phyloP scores from a whole-genome alignment of 1,140 invertebrate species.

The Sarcophaga bullata region DNA sequence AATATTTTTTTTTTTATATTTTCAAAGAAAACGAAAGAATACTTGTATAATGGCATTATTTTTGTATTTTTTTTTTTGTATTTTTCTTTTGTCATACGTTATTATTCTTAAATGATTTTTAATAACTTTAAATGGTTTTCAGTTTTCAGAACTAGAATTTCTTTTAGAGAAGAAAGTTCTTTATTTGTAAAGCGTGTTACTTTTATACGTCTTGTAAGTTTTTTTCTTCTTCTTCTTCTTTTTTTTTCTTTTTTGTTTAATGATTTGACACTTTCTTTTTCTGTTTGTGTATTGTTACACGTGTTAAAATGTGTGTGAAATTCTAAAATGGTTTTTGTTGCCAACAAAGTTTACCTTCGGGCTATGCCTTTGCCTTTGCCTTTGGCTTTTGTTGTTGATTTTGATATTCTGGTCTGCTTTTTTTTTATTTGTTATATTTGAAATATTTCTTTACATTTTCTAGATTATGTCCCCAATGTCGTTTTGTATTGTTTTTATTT shows the following conservation, averaged over 20 bases:
- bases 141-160: not conserved
- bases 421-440: not conserved
- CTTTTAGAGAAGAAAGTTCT: slow-evolving; percentile 3
- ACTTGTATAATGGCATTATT: not conserved
- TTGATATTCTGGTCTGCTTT: not conserved
- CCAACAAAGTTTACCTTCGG: slow-evolving; percentile 20
- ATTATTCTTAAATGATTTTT: not conserved
- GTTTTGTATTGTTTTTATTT: not conserved
- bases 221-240: too few relatives aligned
- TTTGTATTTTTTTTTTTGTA: not conserved
- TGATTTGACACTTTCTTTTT: slow-evolving; percentile 39
- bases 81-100: not conserved
- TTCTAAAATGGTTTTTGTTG: not conserved
- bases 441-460: slow-evolving; percentile 24
- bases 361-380: not conserved
- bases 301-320: not conserved
- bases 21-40: too few relatives aligned
- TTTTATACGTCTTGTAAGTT: too few relatives aligned
- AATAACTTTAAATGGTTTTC: too few relatives aligned
- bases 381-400: not conserved
- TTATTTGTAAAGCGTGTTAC: not conserved
- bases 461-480: slow-evolving; percentile 34
- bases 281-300: not conserved
- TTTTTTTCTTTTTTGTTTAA: not conserved
- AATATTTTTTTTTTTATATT: too few relatives aligned